These are phyloP conservation scores for Stenodema calcarata DNA, from an alignment of 2,888 invertebrate species.

Conservation along the genomic window DNA sequence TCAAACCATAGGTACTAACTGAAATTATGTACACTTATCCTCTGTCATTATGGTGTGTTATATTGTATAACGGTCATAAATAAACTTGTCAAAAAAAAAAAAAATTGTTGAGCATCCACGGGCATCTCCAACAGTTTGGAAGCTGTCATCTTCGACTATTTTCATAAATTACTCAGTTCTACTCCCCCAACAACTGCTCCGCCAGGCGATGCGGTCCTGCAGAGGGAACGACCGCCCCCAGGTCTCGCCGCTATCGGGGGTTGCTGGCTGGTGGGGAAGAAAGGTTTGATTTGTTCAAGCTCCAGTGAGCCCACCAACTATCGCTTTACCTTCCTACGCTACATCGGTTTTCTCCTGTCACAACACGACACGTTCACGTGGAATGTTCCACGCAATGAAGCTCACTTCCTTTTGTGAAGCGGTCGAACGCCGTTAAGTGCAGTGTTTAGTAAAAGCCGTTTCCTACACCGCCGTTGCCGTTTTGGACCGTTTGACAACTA, in stretches of 20 bases:
- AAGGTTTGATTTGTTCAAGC: neutral
- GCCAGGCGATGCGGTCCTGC: neutral
- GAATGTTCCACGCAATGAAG: neutral
- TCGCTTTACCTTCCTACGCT: neutral
- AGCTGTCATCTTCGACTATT: neutral
- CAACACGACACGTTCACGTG: slow-evolving; percentile 2
- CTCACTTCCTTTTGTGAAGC: neutral
- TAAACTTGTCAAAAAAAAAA: no score
- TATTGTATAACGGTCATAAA: no score
- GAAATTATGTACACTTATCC: no score
- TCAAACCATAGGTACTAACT: no score
- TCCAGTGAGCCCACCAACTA: neutral
- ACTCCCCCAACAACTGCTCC: neutral
- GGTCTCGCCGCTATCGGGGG: neutral
- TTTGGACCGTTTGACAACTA: no score
- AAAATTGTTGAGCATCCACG: no score
- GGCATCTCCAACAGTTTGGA: no score
- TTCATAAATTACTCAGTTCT: neutral
- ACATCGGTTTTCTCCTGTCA: slow-evolving; percentile 1
- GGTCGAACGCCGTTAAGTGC: neutral
- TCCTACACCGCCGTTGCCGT: neutral
- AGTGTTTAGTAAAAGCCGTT: neutral
- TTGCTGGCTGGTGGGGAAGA: neutral
- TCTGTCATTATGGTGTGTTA: no score
- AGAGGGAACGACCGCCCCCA: neutral